Percentiles rank a stretch among this genome's conserved stretches.
Conservation (phyloP, 2,797 vertebrate genomes). For the Melanotaenia nigrans region DNA sequence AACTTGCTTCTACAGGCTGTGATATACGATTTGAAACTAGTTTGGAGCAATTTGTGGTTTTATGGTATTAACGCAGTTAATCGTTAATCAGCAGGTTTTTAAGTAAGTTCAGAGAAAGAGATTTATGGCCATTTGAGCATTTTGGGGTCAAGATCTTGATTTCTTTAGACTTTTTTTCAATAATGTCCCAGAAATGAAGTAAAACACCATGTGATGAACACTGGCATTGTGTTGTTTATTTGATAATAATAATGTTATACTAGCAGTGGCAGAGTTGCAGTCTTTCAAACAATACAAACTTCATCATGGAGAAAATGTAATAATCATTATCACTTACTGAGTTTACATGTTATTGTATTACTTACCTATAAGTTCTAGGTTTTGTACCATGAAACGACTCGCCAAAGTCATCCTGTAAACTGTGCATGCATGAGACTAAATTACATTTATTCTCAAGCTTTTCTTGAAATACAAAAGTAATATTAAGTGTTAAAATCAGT, state of each 20-base stretch:
- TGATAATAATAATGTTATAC: not conserved
- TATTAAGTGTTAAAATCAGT: not conserved
- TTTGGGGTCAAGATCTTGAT: slow-evolving; percentile 14
- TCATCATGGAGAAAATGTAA: not conserved
- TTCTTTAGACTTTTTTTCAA: slow-evolving; percentile 15
- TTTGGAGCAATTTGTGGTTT: slow-evolving; percentile 6
- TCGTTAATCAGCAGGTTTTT: slow-evolving; percentile 20
- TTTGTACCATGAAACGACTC: not conserved
- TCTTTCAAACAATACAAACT: slow-evolving; percentile 5
- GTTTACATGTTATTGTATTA: slow-evolving; percentile 4
- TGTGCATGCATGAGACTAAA: not conserved
- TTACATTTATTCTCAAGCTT: not conserved
- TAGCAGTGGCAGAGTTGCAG: not conserved
- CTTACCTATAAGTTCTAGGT: not conserved
- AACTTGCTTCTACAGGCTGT: slow-evolving; percentile 1
- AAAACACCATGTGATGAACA: not conserved
- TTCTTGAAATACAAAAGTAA: not conserved
- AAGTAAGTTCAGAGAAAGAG: slow-evolving; percentile 11
- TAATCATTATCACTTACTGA: not conserved
- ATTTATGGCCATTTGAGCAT: slow-evolving; percentile 17
- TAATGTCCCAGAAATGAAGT: slow-evolving; percentile 15
- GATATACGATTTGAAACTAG: not conserved
- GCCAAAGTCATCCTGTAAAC: slow-evolving; percentile 5
- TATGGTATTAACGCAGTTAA: slow-evolving; percentile 12
- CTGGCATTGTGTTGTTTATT: slow-evolving; percentile 6